A percentile compares a stretch with the other conserved stretches of the same genome.
Evolutionary conservation across 2,113 vertebrate species (phyloP).

Genomic region (Corvus moneduloides): DNA sequence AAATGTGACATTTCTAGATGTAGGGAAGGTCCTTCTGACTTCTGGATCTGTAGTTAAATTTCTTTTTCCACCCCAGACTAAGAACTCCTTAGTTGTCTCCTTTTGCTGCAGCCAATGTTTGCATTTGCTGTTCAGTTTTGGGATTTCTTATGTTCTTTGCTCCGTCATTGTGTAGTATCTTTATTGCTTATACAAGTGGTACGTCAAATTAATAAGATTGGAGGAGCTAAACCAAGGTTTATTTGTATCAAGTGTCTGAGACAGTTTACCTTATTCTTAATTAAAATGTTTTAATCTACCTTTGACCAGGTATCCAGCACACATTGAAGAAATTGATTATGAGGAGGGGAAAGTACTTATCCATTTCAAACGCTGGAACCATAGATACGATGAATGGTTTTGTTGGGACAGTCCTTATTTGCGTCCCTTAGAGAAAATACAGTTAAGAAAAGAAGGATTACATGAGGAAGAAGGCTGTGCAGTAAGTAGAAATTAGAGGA

Average conservation of each 20-base stretch:
- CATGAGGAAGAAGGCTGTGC: constrained; percentile 81
- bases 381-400: constrained; percentile 96
- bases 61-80: background rate
- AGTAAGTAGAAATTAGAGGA: constrained; percentile 74
- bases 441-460: constrained; percentile 88
- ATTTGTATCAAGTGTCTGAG: background rate
- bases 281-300: background rate
- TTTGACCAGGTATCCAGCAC: constrained; percentile 88
- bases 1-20: background rate
- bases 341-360: constrained; percentile 92
- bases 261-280: background rate
- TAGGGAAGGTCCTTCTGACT: background rate
- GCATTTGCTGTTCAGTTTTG: background rate
- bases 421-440: constrained; percentile 90
- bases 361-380: constrained; percentile 96
- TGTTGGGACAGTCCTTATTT: constrained; percentile 92
- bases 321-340: constrained; percentile 93
- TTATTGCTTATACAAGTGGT: background rate
- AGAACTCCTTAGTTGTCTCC: background rate
- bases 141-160: background rate
- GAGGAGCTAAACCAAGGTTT: background rate
- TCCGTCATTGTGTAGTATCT: background rate
- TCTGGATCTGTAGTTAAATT: background rate
- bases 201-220: background rate
- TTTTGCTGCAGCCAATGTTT: background rate